Evolutionary conservation across 1,140 invertebrate genomes (phyloP), one percentile per base, ranked within the genome.

Genomic region (Macrotrachela quadricornifera): DNA sequence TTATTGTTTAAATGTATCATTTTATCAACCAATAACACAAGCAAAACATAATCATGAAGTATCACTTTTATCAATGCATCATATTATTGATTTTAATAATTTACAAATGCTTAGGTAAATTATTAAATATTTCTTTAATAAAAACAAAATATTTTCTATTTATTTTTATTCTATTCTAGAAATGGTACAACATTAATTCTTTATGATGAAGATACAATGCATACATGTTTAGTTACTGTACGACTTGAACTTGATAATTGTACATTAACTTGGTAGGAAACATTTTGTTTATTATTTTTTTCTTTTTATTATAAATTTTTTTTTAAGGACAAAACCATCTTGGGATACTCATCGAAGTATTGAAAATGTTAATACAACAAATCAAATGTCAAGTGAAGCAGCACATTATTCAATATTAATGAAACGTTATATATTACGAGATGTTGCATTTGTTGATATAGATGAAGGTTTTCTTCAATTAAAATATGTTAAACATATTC

Each of bases 161-260:
- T 30, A 4, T 2, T 4, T 30, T 30, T 30, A 2, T 30, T 30
- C n/a, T 30, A 30, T 30, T 30, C 2, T 30, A 30, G 21, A 4
- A 83, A 88, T 61, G 85, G 86, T 0, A 80, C 79, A 10, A 83
- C 84, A 0, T 76, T 82, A 14, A 79, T 91, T 10, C 78, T 86
- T 57, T 83, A 81, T 71, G 82, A 85, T 57, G 73, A 78, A 40
- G 80, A 85, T 54, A 76, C 75, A 4, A 30, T 30, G 21, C 21
- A 30, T 30, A 30, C 21, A 30, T 73, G 1, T 71, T 44, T 77
- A 78, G 1, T 75, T 76, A 44, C 69, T 63, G 70, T 90, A 11
- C 74, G 80, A 37, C 71, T 92, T 18, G 87, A 92, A 67, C 73
- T 81, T 13, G 82, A 82, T 11, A 88, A 83, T 60, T 78, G 79